Evolutionary conservation across 2,113 vertebrate species (phyloP), one percentile per base, ranked within the genome.

Genomic region (Dicaeum eximium): DNA sequence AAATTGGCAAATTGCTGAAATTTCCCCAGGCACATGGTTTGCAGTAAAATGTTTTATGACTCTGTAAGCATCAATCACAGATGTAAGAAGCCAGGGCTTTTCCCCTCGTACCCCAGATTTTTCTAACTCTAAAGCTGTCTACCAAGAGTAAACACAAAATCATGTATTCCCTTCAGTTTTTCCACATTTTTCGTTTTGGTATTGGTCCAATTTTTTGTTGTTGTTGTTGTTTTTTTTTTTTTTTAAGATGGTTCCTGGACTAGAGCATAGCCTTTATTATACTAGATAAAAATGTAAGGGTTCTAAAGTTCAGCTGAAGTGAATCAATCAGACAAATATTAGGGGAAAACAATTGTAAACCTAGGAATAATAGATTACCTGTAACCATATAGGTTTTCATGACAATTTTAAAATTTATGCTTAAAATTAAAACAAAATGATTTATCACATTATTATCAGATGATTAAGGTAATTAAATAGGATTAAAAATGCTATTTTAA

Each of bases 81-180:
- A 71, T 6, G n/a, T 18, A 96, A 48, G 40, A 82, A 87, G 60
- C 18, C 14, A 7, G 19, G 13, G 16, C 7, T 38, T 42, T 65
- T 35, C 2, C 11, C 9, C 31, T 37, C 7, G 7, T 61, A 42
- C 53, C 67, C 91, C 85, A 83, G 47, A 73, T 91, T 95, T 97
- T 97, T 96, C 70, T 89, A 82, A 96, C 94, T 95, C 85, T 85
- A 89, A 96, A 83, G 54, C 58, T 91, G 27, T 92, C 92, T 74
- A 66, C 64, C 38, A 37, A 67, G 48, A 50, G 13, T 60, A 97
- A 97, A 92, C 33, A 80, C 25, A 92, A 82, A 16, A n/a, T 62
- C 85, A 62, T 92, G 25, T 78, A 95, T 89, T 80, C 33, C 7
- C 33, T 88, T 84, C 53, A 70, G 9, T 82, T 77, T 82, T 80